These are phyloP conservation scores for Desoria tigrina DNA, from an alignment of 2,888 invertebrate species.

Conservation along the genomic window DNA sequence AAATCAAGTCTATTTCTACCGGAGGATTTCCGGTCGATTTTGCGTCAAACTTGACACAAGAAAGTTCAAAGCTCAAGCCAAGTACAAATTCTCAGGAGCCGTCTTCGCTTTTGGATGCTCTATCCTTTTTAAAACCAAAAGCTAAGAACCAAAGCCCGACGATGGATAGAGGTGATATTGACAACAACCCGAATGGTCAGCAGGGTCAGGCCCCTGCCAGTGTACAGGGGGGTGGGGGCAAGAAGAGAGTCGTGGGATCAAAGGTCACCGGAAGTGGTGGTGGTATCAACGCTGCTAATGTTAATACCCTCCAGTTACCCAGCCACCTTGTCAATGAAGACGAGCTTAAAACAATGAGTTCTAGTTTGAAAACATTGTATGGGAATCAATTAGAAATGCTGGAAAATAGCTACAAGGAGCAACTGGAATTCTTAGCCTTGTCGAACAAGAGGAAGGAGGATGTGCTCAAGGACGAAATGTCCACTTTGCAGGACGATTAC, in stretches of 20 bases:
- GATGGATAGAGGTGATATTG: neutral
- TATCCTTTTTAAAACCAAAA: constrained; percentile 1
- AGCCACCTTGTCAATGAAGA: constrained; percentile 51
- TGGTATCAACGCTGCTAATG: neutral
- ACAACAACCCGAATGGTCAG: neutral
- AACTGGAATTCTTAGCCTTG: constrained; percentile 42
- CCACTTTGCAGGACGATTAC: constrained; percentile 53
- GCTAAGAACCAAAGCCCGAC: neutral
- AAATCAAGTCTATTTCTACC: too few species aligned
- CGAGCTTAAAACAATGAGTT: constrained; percentile 49
- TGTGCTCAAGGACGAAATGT: constrained; percentile 65
- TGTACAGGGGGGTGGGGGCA: constrained; percentile 20
- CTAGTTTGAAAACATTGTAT: constrained; percentile 47
- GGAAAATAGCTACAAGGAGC: constrained; percentile 49
- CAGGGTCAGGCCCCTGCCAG: neutral
- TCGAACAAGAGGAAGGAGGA: constrained; percentile 61
- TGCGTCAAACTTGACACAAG: neutral
- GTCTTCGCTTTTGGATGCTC: neutral
- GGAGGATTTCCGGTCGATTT: too few species aligned
- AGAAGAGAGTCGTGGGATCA: constrained; percentile 10
- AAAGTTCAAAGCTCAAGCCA: constrained; percentile 3
- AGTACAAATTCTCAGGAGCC: neutral
- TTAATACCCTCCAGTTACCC: constrained; percentile 43
- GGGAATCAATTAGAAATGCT: constrained; percentile 47
- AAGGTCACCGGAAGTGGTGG: neutral